Conservation (phyloP, 2,113 vertebrate species). For the Tragelaphus scriptus region DNA sequence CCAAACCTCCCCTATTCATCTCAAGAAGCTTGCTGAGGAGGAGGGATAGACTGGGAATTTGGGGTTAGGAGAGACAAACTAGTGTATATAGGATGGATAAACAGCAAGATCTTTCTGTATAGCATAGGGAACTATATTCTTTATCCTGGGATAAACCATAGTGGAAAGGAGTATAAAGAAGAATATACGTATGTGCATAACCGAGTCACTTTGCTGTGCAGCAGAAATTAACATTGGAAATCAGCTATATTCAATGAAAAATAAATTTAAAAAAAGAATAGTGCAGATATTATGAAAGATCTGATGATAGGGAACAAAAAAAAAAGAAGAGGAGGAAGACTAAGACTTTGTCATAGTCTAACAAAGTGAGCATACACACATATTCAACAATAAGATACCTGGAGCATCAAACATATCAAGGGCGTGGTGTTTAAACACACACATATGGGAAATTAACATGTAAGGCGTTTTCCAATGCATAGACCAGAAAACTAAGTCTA, state of each 20-base stretch:
- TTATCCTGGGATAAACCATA: background rate
- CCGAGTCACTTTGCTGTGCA: background rate
- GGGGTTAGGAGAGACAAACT: background rate
- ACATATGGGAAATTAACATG: slow-evolving; percentile 16
- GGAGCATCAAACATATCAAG: background rate
- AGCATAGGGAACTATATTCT: background rate
- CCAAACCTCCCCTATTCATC: background rate
- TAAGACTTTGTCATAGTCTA: background rate
- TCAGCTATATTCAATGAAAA: background rate
- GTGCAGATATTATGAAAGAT: background rate
- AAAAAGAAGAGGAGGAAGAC: background rate
- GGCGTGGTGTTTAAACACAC: background rate
- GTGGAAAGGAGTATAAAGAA: background rate
- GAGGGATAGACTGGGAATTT: background rate
- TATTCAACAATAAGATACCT: background rate
- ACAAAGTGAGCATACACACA: background rate
- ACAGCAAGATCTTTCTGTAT: background rate
- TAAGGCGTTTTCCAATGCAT: background rate
- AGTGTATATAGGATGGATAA: background rate
- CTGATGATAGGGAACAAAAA: background rate
- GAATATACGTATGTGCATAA: background rate
- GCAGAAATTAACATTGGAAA: background rate
- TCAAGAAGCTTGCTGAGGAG: background rate
- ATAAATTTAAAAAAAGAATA: background rate
- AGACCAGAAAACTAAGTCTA: slow-evolving; percentile 20